Evolutionary conservation across 2,113 vertebrate species (phyloP), one percentile per base, ranked within the genome.

Genomic region (Geococcyx californianus): DNA sequence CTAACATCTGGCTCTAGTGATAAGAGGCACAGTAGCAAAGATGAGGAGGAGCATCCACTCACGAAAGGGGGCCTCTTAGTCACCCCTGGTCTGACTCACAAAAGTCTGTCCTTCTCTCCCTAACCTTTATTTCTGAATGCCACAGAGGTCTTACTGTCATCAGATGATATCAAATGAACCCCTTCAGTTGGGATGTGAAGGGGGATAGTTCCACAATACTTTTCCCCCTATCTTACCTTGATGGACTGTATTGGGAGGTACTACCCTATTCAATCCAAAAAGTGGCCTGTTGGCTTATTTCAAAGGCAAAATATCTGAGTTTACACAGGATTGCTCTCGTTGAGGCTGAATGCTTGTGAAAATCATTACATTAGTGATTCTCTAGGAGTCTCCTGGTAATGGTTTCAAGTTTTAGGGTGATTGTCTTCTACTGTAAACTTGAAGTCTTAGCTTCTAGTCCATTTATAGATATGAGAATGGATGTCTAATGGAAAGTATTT

Each of bases 1-100:
- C 12, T 5, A 8, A 31, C 92, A 75, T 94, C 85, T 96, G 92
- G 83, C 64, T n/a, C 16, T 33, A 25, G 34, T 94, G 96, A 97
- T 94, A 95, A 96, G 91, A 80, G 34, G 5, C 31, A 12, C 7
- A 19, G 36, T 2, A 49, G 67, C 6, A 3, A 75, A 76, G 76
- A 76, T 8, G 63, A 69, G 25, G 59, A 84, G 49, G 38, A 91
- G 47, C 5, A 9, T 64, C 25, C 19, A 68, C 75, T 56, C 31
- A 31, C 51, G 31, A 69, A 87, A 67, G 6, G 58, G 36, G 47
- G 59, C 70, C 90, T 92, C 80, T 66, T 75, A 10, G 28, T 82
- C 59, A 23, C 45, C 60, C 8, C 20, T 16, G 7, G 31, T 73
- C 34, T 51, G 29, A 31, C 81, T 79, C 34, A 17, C 52, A 52